Conservation (phyloP, 2,888 invertebrate genomes). For the Choreutis nemorana region DNA sequence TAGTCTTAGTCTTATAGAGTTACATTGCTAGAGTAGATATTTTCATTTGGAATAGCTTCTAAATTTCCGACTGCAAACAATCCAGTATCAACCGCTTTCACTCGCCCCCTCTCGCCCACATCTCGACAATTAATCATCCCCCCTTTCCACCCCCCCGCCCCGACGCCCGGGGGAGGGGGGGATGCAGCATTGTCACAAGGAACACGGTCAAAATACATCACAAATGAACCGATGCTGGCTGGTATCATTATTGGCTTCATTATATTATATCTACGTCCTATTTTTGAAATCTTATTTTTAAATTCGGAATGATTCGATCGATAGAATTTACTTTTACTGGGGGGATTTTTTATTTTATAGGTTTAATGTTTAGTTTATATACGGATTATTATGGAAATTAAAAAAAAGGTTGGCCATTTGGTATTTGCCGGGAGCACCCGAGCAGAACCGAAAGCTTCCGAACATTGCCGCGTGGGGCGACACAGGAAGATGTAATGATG, state of each 20-base stretch:
- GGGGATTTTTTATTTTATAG: no score
- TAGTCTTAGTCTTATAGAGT: no score
- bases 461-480: slow-evolving; percentile 39
- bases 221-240: no score
- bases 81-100: slow-evolving; percentile 5
- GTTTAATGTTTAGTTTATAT: not conserved
- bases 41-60: no score
- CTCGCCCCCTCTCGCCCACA: slow-evolving; percentile 13
- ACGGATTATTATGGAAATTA: slow-evolving; percentile 1
- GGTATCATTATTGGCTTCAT: no score
- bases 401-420: slow-evolving; percentile 13
- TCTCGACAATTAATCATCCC: slow-evolving; percentile 22
- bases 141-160: slow-evolving; percentile 9
- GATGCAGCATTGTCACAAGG: slow-evolving; percentile 22
- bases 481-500: slow-evolving; percentile 63
- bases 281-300: no score
- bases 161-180: slow-evolving; percentile 3
- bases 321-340: no score
- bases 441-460: slow-evolving; percentile 37
- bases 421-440: slow-evolving; percentile 35
- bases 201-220: slow-evolving; percentile 17
- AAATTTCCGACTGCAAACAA: no score
- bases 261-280: no score
- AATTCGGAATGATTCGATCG: no score
- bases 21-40: no score